A percentile compares a stretch with the other conserved stretches of the same genome.
phyloP scores from a whole-genome alignment of 2,113 vertebrate genomes.

The Takifugu bimaculatus region DNA sequence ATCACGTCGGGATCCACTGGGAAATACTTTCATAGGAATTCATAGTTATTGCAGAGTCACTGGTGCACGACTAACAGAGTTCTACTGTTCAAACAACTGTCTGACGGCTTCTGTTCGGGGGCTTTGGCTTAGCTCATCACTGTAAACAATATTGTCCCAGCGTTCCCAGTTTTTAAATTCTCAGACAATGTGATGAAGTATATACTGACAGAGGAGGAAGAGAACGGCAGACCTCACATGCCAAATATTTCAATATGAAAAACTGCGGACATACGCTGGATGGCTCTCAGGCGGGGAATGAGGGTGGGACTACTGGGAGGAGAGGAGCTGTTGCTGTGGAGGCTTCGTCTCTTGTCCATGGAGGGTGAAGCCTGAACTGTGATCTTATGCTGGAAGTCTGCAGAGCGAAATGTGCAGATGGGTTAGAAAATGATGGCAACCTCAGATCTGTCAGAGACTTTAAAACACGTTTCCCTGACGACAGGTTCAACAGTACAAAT shows the following conservation, averaged over 20 bases:
- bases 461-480: too few species aligned
- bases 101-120: constrained; percentile 25
- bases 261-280: constrained; percentile 80
- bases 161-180: constrained; percentile 10
- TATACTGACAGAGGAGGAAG: background rate
- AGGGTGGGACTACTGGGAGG: constrained; percentile 90
- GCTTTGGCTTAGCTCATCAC: constrained; percentile 22
- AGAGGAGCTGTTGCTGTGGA: constrained; percentile 86
- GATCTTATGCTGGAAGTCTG: constrained; percentile 98
- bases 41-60: constrained; percentile 49
- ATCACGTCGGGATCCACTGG: constrained; percentile 23
- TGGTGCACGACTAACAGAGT: constrained; percentile 52
- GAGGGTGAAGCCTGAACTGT: constrained; percentile 94
- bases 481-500: too few species aligned
- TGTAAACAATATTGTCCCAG: background rate
- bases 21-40: constrained; percentile 49
- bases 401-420: background rate
- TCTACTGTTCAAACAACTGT: constrained; percentile 64
- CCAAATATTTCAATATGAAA: background rate
- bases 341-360: constrained; percentile 89
- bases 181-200: background rate
- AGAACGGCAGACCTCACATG: background rate
- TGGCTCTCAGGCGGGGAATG: constrained; percentile 91
- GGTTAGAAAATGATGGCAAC: background rate
- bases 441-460: background rate